Evolutionary conservation across 1,140 invertebrate genomes (phyloP), one percentile per base, ranked within the genome.

Genomic region (Lepidurus couesii): DNA sequence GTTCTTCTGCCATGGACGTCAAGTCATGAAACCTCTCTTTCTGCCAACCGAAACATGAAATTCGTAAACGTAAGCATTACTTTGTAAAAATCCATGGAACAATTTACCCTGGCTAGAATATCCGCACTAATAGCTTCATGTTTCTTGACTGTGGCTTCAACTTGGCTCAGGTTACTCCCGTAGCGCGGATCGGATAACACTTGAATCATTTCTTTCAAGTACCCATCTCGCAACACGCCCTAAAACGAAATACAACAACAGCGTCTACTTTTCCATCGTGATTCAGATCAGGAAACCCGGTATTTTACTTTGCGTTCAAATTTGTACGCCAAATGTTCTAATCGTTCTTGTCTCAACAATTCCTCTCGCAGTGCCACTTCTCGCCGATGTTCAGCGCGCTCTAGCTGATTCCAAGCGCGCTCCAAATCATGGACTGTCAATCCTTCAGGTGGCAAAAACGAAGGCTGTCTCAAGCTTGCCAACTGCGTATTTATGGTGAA

Each of bases 61-160:
- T 24, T 21, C 79, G 13, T 16, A 42, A 16, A 80, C 16, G 24
- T 26, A 21, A 3, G 53, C 53, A 21, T 21, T 65, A 21, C 13
- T 75, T 42, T 44, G 44, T 34, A 16, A 78, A 43, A 44, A n/a
- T 6, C 78, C 13, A 6, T 65, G 21, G n/a, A 44, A 43, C 44
- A 26, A 83, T 84, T 80, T 85, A 90, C 89, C 83, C 90, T 87
- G 6, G 97, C 94, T 44, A 97, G 85, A 80, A 99, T 98, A 84
- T 99, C 97, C 0, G 97, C 97, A 81, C 93, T 95, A 76, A 99
- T 97, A 26, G 97, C 97, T 86, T 99, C 96, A 84, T 99, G 96
- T 84, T 99, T 99, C 86, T 99, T 99, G 7, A 98, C 90, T 0
- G 96, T 97, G 10, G 97, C 97, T 84, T 99, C 97, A 0, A 98